Conservation (phyloP, 2,888 invertebrate species). For the Fabriciana adippe region DNA sequence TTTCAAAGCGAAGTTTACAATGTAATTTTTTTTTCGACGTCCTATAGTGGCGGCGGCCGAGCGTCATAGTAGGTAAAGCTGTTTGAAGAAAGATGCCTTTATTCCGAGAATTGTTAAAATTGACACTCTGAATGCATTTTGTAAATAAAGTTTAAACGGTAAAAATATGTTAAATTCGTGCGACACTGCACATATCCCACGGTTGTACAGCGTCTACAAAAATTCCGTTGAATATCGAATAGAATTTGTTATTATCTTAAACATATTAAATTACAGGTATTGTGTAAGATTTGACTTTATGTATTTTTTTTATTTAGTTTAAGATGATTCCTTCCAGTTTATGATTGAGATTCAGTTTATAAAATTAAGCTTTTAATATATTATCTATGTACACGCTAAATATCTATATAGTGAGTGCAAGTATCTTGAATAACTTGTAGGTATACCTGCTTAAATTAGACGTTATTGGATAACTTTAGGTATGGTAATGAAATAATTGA, state of each 20-base stretch:
- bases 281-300: conserved; percentile 1
- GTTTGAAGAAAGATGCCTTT: conserved; percentile 35
- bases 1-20: conserved; percentile 2
- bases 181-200: conserved; percentile 33
- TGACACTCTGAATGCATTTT: conserved; percentile 34
- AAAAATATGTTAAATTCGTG: conserved; percentile 33
- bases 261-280: conserved; percentile 5
- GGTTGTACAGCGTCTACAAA: conserved; percentile 22
- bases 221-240: conserved; percentile 20
- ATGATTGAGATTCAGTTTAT: no score
- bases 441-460: no score
- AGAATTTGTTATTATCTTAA: neutral
- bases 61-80: conserved; percentile 33
- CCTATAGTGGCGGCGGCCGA: conserved; percentile 13
- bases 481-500: no score
- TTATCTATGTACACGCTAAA: no score
- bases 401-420: no score
- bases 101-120: conserved; percentile 37
- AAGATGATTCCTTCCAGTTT: no score
- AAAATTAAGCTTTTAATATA: no score
- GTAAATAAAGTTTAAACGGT: conserved; percentile 35
- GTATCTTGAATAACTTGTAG: no score
- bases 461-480: no score
- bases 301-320: no score
- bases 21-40: conserved; percentile 19